These are phyloP conservation scores for Leptinotarsa rubiginosa DNA, from an alignment of 2,888 invertebrate species.

Conservation along the genomic window DNA sequence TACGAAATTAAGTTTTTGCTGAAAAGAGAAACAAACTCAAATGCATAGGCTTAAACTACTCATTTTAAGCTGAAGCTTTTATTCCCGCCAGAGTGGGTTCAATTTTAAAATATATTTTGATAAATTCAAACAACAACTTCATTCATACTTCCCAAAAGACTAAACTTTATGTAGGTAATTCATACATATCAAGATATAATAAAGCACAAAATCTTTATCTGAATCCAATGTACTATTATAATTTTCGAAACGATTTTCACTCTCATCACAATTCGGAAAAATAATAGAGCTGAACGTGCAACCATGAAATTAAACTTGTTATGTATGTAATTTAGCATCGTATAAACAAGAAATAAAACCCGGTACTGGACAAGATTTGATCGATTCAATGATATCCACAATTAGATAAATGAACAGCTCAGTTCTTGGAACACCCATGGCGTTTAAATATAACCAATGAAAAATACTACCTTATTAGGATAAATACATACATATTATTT, in stretches of 20 bases:
- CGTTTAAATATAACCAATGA: slow-evolving; percentile 38
- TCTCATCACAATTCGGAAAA: background rate
- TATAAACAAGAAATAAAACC: slow-evolving; percentile 1
- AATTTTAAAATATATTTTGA: no score
- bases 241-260: background rate
- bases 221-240: background rate
- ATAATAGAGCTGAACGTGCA: background rate
- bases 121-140: no score
- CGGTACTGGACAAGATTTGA: slow-evolving; percentile 16
- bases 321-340: slow-evolving; percentile 2
- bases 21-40: no score
- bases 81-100: no score
- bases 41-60: no score
- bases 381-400: slow-evolving; percentile 27
- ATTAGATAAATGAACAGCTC: slow-evolving; percentile 41
- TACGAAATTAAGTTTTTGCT: no score
- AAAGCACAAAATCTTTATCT: background rate
- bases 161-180: no score
- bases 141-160: no score
- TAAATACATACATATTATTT: slow-evolving; percentile 43
- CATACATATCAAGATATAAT: background rate
- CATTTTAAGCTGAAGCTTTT: no score
- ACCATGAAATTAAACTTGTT: slow-evolving; percentile 1
- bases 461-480: slow-evolving; percentile 43
- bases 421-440: slow-evolving; percentile 43